Evolutionary conservation across 37 sponge, comb jelly and placozoan species (phyloP), one percentile per base, ranked within the genome.

Genomic region (Crambe crambe): DNA sequence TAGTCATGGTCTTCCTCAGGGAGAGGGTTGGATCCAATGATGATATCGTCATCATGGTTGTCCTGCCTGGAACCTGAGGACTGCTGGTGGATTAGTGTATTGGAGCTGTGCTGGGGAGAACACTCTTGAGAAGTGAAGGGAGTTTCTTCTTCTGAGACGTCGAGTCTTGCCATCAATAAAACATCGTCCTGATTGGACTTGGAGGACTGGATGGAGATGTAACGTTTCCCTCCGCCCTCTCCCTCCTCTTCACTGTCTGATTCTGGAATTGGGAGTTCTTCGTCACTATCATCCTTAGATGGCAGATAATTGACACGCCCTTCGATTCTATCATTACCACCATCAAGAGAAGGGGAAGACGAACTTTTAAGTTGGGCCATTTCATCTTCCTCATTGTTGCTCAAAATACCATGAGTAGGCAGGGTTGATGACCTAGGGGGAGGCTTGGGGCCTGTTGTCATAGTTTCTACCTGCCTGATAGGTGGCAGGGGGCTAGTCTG

Each of bases 191-290:
- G 17, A 30, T 65, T 30, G 2, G 31, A 26, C 66, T 65, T 65
- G 10, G 66, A 8, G 10, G 34, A 30, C 2, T 26, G 10, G 35
- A 65, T 30, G 3, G 66, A 31, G 3, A 31, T 65, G 12, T 12
- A 34, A 6, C 12, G 6, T 30, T 2, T 65, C 17, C 17, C 54
- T 10, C 23, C 27, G 5, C n/a, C 73, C 25, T 72, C 42, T 72
- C 35, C 75, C 31, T 75, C 59, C 32, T 75, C 75, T 75, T 75
- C 57, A 31, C 59, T 58, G 38, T 58, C 59, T 3, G 34, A 5
- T 29, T 34, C 25, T 1, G 23, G 20, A 12, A 12, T 6, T 47
- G 51, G 51, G 51, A 12, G 12, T 47, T 47, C 51, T 15, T 12
- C 12, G 51, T 15, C 51, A 47, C 12, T 12, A 15, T 6, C 6